A percentile compares a stretch with the other conserved stretches of the same genome.
Evolutionary conservation across 2,888 invertebrate genomes (phyloP).

Genomic region (Papilio elwesi): DNA sequence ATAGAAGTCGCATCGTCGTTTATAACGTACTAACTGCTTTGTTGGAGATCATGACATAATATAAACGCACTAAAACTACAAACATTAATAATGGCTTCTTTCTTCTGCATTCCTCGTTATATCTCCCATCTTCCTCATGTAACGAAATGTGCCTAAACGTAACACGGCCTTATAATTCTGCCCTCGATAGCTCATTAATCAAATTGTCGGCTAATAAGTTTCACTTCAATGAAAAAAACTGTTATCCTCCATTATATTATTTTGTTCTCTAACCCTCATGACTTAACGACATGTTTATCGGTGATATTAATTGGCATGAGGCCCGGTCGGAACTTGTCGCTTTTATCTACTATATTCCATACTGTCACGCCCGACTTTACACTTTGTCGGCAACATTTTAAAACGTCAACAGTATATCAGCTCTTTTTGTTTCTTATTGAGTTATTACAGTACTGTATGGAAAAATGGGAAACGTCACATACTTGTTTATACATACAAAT

Average conservation of each 20-base stretch:
- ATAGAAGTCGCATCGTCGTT: too few species aligned
- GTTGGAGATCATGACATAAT: too few species aligned
- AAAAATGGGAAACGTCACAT: not conserved
- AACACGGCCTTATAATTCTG: too few species aligned
- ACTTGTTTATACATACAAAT: too few species aligned
- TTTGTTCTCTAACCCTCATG: slow-evolving; percentile 19
- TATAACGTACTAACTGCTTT: too few species aligned
- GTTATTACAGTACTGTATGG: not conserved
- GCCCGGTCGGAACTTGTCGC: slow-evolving; percentile 18
- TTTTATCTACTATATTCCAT: slow-evolving; percentile 27
- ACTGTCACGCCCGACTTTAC: slow-evolving; percentile 22
- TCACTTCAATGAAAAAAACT: not conserved
- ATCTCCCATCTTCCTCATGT: slow-evolving; percentile 2
- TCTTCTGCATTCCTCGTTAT: not conserved
- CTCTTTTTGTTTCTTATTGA: slow-evolving; percentile 1
- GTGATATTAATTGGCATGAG: slow-evolving; percentile 32
- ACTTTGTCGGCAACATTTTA: slow-evolving; percentile 13
- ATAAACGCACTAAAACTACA: too few species aligned
- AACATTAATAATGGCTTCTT: not conserved
- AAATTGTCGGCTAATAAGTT: not conserved
- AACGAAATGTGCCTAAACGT: not conserved
- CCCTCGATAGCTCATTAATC: not conserved
- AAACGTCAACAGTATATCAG: slow-evolving; percentile 1
- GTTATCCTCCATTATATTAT: slow-evolving; percentile 12
- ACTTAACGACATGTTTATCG: slow-evolving; percentile 33